phyloP scores from a whole-genome alignment of 2,888 invertebrate species.

The Girardia tigrina region DNA sequence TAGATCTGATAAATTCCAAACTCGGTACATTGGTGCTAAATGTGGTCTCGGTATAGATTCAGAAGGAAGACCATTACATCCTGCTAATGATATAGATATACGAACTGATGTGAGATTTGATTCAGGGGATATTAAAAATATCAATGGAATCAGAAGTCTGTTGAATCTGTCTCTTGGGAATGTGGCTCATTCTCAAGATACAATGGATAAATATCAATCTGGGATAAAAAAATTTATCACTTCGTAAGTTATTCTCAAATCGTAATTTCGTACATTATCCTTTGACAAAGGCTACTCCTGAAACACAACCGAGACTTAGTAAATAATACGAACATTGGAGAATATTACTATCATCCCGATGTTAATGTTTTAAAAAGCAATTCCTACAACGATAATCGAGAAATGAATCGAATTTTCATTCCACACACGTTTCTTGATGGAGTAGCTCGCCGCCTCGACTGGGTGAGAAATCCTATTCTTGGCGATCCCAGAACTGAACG shows the following conservation, averaged over 20 bases:
- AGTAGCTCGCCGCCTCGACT: not conserved
- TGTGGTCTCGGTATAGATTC: conserved; percentile 23
- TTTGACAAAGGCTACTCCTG: not conserved
- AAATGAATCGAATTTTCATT: conserved; percentile 16
- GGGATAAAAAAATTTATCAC: conserved; percentile 1
- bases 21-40: conserved; percentile 1
- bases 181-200: not conserved
- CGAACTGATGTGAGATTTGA: not conserved
- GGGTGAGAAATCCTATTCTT: not conserved
- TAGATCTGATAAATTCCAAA: conserved; percentile 6
- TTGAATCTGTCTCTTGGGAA: not conserved
- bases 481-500: conserved; percentile 14
- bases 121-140: not conserved
- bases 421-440: not conserved
- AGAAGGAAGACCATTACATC: not conserved
- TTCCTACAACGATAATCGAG: not conserved
- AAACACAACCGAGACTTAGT: conserved; percentile 16
- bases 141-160: conserved; percentile 16
- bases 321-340: not conserved
- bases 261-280: too few species aligned
- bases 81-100: conserved; percentile 9
- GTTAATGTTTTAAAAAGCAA: not conserved
- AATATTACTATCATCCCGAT: not conserved
- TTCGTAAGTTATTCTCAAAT: not conserved
- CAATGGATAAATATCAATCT: conserved; percentile 7